Base-by-base conservation (phyloP, 2,888 invertebrate species). In the Ariolimax columbianus region DNA sequence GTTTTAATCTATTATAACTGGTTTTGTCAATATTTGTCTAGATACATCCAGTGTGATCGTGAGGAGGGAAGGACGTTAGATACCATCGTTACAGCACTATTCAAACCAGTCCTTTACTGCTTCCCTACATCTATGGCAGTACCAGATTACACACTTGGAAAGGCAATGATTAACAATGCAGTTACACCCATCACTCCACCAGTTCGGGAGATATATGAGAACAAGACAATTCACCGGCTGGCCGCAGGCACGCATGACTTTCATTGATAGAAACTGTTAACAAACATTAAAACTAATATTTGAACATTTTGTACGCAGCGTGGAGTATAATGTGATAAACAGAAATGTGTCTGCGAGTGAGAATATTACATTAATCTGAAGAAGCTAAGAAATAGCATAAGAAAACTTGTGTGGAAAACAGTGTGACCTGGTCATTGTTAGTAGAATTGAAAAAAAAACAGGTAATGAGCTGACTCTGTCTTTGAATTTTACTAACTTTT, bases 81-180 rank as follows among this genome's bases (percentile, higher is more conserved):
- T 86, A 83, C 88, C 0, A 77, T 92, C 11, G 83, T 90, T 14
- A 87, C 89, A 66, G 84, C 88, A 36, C 30, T 94, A 4, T 86
- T 93, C 11, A 92, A 91, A 83, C 94, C 94, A 11, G 77, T 94
- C 1, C 87, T 91, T 9, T 89, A 88, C 72, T 73, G 91, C 17
- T 92, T 91, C 83, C 94, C 94, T 0, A 93, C 93, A 11, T 89
- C 90, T 14, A 89, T 93, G 9, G 91, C 92, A 14, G 90, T 92
- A 38, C 93, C 94, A 2, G 90, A 91, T 19, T 89, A 90, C 14
- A 89, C 88, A 1, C 88, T 94, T 30, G 93, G 92, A n/a, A 89
- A 89, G 82, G 93, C 93, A 40, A 93, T 94, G 91, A 87, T 93
- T 63, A 92, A 91, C 86, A 91, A 90, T 86, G 91, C 89, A 9